Conservation (phyloP, 2,888 invertebrate genomes). For the Cotesia congregata region DNA sequence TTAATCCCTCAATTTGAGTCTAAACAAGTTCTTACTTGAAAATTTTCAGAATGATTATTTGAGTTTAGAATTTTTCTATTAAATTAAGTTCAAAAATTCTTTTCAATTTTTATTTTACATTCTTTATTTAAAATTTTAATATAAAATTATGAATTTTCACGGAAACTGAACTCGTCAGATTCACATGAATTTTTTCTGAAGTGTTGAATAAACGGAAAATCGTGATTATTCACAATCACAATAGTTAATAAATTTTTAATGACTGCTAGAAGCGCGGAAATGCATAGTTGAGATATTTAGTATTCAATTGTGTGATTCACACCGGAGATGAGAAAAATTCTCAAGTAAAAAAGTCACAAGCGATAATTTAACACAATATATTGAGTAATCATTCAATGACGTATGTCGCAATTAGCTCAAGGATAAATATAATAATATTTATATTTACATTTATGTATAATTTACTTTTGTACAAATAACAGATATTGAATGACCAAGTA, state of each 20-base stretch:
- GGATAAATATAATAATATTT: constrained; percentile 26
- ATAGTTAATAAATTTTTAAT: neutral
- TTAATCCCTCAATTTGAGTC: too few relatives aligned
- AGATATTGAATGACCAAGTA: constrained; percentile 21
- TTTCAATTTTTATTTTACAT: too few relatives aligned
- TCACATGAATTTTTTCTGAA: too few relatives aligned
- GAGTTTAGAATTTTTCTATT: too few relatives aligned
- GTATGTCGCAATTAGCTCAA: constrained; percentile 33
- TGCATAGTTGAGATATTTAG: constrained; percentile 11
- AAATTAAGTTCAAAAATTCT: too few relatives aligned
- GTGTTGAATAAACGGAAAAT: too few relatives aligned
- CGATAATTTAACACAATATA: constrained; percentile 23
- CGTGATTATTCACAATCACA: neutral
- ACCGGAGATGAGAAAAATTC: constrained; percentile 17
- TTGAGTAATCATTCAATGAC: constrained; percentile 35
- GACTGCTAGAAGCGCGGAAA: constrained; percentile 25
- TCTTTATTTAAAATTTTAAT: too few relatives aligned
- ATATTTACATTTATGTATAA: constrained; percentile 2
- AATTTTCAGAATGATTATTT: too few relatives aligned
- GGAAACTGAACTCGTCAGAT: too few relatives aligned
- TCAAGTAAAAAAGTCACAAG: constrained; percentile 19
- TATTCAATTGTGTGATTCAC: constrained; percentile 33
- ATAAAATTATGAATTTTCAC: too few relatives aligned
- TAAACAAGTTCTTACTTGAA: too few relatives aligned
- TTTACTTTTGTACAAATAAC: neutral